Conservation (phyloP, 53 echinoderm and acorn worm species). For the Echinarachnius parma region DNA sequence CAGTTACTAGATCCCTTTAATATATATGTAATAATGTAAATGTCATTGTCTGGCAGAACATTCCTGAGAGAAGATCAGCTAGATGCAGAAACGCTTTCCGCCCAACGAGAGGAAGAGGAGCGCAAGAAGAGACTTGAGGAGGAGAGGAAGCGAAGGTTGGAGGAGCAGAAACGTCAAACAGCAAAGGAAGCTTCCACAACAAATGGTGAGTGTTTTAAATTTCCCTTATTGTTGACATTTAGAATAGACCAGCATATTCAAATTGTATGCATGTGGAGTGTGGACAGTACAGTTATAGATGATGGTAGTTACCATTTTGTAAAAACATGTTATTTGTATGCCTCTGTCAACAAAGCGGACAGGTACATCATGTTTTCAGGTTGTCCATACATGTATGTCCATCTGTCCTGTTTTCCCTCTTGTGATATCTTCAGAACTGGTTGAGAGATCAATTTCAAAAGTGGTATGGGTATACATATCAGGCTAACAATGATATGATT, state of each 20-base stretch:
- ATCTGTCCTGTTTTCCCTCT: too few species aligned
- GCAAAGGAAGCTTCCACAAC: background rate
- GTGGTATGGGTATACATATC: too few species aligned
- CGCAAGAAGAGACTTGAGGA: conserved; percentile 84
- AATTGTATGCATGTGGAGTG: background rate
- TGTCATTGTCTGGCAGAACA: conserved; percentile 6
- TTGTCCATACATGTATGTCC: too few species aligned
- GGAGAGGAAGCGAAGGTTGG: conserved; percentile 52
- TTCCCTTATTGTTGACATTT: background rate
- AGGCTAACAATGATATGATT: too few species aligned
- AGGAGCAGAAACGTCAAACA: conserved; percentile 23
- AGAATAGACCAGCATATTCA: background rate
- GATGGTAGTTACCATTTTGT: background rate
- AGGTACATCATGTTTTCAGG: too few species aligned
- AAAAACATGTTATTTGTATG: background rate
- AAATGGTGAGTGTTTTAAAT: conserved; percentile 17
- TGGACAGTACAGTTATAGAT: background rate
- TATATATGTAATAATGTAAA: too few species aligned
- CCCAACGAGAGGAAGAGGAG: conserved; percentile 84
- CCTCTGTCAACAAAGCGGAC: background rate
- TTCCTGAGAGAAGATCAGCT: conserved; percentile 69
- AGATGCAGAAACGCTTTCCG: conserved; percentile 71
- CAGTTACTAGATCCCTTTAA: too few species aligned
- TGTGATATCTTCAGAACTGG: too few species aligned
- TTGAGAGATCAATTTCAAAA: too few species aligned